Evolutionary conservation across 1,140 invertebrate species (phyloP).

Genomic region (Cheumatopsyche charites): DNA sequence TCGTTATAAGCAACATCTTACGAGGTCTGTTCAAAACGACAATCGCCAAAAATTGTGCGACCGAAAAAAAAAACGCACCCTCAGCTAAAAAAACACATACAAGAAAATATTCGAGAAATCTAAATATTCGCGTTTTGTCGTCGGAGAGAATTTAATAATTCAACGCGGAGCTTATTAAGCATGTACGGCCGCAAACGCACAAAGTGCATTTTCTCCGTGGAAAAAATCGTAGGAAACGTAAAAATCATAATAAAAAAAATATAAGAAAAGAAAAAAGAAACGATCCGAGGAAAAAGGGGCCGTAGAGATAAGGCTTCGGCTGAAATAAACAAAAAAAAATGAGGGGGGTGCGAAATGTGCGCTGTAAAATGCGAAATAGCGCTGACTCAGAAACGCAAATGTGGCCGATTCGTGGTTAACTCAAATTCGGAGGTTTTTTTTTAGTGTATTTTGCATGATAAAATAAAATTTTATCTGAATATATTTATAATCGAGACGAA

Average conservation of each 20-base stretch:
- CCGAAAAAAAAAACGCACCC: neutral
- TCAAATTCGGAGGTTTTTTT: too few species aligned
- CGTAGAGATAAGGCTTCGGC: neutral
- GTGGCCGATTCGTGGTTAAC: too few species aligned
- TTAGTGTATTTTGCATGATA: too few species aligned
- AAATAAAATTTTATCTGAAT: too few species aligned
- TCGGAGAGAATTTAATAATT: constrained; percentile 15
- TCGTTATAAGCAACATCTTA: neutral
- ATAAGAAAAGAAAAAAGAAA: neutral
- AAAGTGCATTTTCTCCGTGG: constrained; percentile 16
- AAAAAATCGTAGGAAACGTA: constrained; percentile 14
- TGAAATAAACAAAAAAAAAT: constrained; percentile 8
- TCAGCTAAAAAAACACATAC: too few species aligned
- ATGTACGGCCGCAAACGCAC: constrained; percentile 1
- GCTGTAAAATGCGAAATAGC: too few species aligned
- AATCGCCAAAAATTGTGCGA: neutral
- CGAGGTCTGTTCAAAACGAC: neutral
- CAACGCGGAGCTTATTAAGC: constrained; percentile 14
- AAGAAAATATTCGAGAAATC: too few species aligned
- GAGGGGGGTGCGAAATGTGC: too few species aligned
- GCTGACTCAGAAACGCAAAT: neutral
- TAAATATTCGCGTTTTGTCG: constrained; percentile 13
- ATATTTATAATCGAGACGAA: too few species aligned
- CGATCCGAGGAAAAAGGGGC: neutral
- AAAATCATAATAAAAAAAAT: too few species aligned